These are phyloP conservation scores for Hoplodrina ambigua DNA, from an alignment of 2,888 invertebrate species.

Conservation along the genomic window DNA sequence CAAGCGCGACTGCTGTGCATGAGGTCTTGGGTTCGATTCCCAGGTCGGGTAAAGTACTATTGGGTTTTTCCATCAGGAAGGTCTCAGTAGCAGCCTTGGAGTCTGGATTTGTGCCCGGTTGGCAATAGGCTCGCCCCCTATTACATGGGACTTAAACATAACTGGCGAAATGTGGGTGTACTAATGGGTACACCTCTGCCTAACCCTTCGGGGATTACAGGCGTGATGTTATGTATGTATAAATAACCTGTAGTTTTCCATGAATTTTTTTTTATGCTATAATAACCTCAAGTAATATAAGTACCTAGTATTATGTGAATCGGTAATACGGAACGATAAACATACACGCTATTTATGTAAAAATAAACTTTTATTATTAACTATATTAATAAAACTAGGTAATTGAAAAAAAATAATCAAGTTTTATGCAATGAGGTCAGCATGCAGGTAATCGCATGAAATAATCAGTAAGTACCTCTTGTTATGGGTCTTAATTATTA, in stretches of 20 bases:
- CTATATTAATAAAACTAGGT: constrained; percentile 5
- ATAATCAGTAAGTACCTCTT: background rate
- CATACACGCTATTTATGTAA: constrained; percentile 29
- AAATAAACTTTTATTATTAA: constrained; percentile 12
- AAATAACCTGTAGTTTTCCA: background rate
- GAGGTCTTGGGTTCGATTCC: too few relatives aligned
- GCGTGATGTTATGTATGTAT: too few relatives aligned
- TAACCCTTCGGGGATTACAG: too few relatives aligned
- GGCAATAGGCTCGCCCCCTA: too few relatives aligned
- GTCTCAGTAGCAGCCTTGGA: too few relatives aligned
- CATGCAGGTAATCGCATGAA: constrained; percentile 7
- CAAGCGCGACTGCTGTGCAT: too few relatives aligned
- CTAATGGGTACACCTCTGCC: too few relatives aligned
- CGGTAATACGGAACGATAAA: constrained; percentile 20
- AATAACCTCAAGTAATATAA: background rate
- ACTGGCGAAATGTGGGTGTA: too few relatives aligned
- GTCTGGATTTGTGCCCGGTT: too few relatives aligned
- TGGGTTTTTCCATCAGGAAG: too few relatives aligned
- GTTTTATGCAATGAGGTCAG: constrained; percentile 44
- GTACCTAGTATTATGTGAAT: background rate
- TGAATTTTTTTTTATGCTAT: constrained; percentile 3
- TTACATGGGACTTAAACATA: too few relatives aligned
- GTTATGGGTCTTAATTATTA: background rate
- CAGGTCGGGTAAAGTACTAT: too few relatives aligned
- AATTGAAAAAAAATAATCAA: constrained; percentile 14